These are phyloP conservation scores for Phalloptychus januarius DNA, from an alignment of 2,797 vertebrate species.

Conservation along the genomic window DNA sequence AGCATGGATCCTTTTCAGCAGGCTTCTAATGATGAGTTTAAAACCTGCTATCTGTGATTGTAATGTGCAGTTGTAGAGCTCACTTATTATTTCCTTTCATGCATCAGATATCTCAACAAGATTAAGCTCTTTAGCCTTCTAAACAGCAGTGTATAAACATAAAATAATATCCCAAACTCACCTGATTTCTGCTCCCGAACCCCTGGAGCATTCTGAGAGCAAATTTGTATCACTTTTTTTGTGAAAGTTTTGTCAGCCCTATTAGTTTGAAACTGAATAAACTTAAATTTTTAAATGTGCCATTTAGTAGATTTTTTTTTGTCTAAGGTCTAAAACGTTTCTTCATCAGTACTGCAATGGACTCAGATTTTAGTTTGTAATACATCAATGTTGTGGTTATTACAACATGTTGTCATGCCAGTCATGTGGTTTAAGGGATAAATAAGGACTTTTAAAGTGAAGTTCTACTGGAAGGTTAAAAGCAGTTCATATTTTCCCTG, in stretches of 20 bases:
- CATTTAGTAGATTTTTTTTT: neutral
- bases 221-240: slow-evolving; percentile 6
- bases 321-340: neutral
- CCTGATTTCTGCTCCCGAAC: neutral
- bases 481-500: neutral
- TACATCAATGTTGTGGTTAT: neutral
- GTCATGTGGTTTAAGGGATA: neutral
- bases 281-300: neutral
- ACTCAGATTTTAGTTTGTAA: neutral
- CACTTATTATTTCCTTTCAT: slow-evolving; percentile 4
- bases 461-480: neutral
- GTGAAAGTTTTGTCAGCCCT: neutral
- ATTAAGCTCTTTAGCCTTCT: neutral
- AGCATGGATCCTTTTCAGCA: slow-evolving; percentile 2
- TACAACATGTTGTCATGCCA: neutral
- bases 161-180: neutral
- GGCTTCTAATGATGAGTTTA: neutral
- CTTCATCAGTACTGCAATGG: neutral
- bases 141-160: neutral
- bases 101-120: neutral
- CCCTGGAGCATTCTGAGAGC: neutral
- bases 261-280: neutral
- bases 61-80: slow-evolving; percentile 7
- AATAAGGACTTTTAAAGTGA: neutral
- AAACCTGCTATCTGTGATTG: slow-evolving; percentile 1